phyloP scores from a whole-genome alignment of 2,797 vertebrate species.

The Danio choprae region DNA sequence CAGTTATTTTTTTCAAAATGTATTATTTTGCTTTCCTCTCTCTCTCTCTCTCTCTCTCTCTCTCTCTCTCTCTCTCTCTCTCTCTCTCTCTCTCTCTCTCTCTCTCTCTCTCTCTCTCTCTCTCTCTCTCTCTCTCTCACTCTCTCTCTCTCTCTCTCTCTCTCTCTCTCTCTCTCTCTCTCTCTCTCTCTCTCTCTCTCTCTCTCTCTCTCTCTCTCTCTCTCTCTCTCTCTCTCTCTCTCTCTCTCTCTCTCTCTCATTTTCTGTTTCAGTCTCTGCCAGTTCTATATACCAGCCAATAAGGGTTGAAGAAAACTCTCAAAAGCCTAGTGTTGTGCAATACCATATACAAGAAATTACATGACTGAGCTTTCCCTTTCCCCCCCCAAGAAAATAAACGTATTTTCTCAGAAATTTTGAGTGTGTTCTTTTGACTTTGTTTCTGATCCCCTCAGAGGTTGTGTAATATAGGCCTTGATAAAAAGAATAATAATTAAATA shows the following conservation, averaged over 20 bases:
- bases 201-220: background rate
- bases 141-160: background rate
- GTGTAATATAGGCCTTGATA: too few species aligned
- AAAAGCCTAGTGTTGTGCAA: conserved; percentile 55
- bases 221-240: too few species aligned
- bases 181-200: background rate
- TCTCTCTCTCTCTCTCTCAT: background rate
- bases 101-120: background rate
- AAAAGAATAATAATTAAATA: too few species aligned
- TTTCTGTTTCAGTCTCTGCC: background rate
- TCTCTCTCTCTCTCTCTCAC: background rate
- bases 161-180: background rate
- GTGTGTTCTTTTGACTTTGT: background rate
- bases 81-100: background rate
- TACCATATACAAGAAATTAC: conserved; percentile 40
- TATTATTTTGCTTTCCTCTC: background rate
- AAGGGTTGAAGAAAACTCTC: background rate
- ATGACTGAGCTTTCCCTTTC: conserved; percentile 54
- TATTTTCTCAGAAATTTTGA: conserved; percentile 56
- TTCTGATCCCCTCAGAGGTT: background rate
- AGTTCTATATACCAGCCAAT: background rate
- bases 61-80: background rate
- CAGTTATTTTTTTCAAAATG: background rate
- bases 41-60: background rate
- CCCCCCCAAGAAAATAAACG: conserved; percentile 65